These are phyloP conservation scores for Campaea margaritaria DNA, from an alignment of 2,888 invertebrate species.

Conservation along the genomic window DNA sequence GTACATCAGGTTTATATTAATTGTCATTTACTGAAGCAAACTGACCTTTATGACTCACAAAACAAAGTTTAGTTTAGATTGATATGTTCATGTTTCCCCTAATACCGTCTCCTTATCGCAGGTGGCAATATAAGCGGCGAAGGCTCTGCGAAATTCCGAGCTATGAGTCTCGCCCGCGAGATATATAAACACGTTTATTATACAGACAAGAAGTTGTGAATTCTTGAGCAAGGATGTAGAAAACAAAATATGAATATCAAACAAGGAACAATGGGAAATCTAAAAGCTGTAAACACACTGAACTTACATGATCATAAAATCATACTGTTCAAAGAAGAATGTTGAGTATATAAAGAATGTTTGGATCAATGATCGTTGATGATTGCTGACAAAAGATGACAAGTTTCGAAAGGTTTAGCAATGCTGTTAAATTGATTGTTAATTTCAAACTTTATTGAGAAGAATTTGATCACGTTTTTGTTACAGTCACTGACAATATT, in stretches of 20 bases:
- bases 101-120: conserved; percentile 65
- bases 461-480: no score
- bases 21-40: conserved; percentile 41
- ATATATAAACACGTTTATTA: conserved; percentile 56
- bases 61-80: conserved; percentile 47
- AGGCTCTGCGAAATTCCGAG: conserved; percentile 64
- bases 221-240: conserved; percentile 37
- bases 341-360: no score
- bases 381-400: no score
- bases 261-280: conserved; percentile 26
- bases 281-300: not conserved
- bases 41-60: conserved; percentile 27
- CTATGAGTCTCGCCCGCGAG: conserved; percentile 42
- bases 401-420: no score
- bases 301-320: not conserved
- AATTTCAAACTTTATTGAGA: no score
- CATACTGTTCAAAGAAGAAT: no score
- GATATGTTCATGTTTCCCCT: conserved; percentile 41
- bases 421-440: no score
- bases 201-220: conserved; percentile 52
- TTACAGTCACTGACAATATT: no score
- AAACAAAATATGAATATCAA: conserved; percentile 42
- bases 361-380: no score
- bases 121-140: conserved; percentile 63
- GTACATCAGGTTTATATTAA: conserved; percentile 56